Base-by-base conservation (phyloP, 2,888 invertebrate genomes). In the Megaustenia siamemsis region DNA sequence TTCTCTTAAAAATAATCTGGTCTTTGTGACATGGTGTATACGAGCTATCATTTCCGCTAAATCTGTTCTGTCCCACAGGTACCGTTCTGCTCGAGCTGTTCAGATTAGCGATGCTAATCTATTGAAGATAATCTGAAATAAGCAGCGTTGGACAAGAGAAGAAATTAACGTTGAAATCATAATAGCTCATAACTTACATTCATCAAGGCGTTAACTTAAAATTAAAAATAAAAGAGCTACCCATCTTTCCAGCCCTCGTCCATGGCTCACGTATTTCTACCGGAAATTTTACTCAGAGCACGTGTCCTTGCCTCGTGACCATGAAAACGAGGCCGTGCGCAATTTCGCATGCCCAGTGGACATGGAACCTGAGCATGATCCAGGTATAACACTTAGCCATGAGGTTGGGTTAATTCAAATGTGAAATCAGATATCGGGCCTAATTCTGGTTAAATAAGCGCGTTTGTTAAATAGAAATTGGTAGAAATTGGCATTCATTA, bases 221-320 rank as follows among this genome's bases (percentile, higher is more conserved):
- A 12, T 5, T 56, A 21, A 24, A 24, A 24, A 4, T n/a, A 24
- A n/a, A 5, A 56, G 35, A 35, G 32, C 35, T 66, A 35, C 35
- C 35, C 66, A 35, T 60, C 60, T 2, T n/a, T 4, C 60, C 18
- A 3, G 60, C 28, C 66, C 1, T 35, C 12, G n/a, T 71, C 71
- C 43, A n/a, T 24, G 28, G 43, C 43, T 71, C 40, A 43, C 35
- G 40, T n/a, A 32, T 43, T 18, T 15, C 43, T 24, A 4, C 12
- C 18, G 71, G 43, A 71, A 71, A 38, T 81, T 68, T 68, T n/a
- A 43, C 49, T 53, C 81, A 60, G n/a, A 12, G 53, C 40, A 49
- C 15, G 12, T 35, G 56, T 24, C 76, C 63, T 45, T 53, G 76
- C 12, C 43, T 1, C 40, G 71, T 43, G 76, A 63, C 40, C 63